Evolutionary conservation across 2,888 invertebrate genomes (phyloP), one percentile per base, ranked within the genome.

Genomic region (Amphipoea lucens): DNA sequence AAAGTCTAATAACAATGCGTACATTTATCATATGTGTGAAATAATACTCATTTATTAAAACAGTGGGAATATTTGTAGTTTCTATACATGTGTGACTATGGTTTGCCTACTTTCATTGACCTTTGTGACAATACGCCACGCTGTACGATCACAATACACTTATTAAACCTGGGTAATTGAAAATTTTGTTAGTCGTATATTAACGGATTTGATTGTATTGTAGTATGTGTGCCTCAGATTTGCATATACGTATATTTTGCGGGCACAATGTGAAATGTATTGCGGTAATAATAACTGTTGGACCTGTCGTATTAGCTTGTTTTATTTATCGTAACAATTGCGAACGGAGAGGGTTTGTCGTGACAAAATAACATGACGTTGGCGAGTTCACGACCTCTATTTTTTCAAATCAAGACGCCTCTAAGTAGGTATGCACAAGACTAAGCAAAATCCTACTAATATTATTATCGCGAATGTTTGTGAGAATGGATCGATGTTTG

Each of bases 71-170:
- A 75, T 79, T 63, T 74, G 48, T 80, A 77, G 77, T 83, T 79
- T 87, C 81, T 79, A 76, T 85, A 62, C 40, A 65, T 68, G 75
- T 73, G 69, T 74, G 51, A 57, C 62, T 76, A 80, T 75, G 57
- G 42, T 68, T 83, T 78, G 70, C 80, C 80, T 85, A 88, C 90
- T 89, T 90, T 89, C 90, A 68, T 87, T 87, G 81, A 81, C 80
- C 80, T 84, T 79, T 83, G 71, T 78, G 74, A 81, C 78, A 82
- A 79, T 81, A 80, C 60, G 57, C 51, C 75, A 74, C 66, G 69
- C 40, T 23, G 4, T 23, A 70, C 17, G 42, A 68, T 69, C 63
- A 83, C 74, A 68, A 80, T 74, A 76, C 79, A 71, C 63, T 67
- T 80, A 80, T 77, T 77, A 80, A 79, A 72, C 45, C 29, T 67